These are phyloP conservation scores for Nematopogon swammerdamellus DNA, from an alignment of 2,888 invertebrate species.

Conservation along the genomic window DNA sequence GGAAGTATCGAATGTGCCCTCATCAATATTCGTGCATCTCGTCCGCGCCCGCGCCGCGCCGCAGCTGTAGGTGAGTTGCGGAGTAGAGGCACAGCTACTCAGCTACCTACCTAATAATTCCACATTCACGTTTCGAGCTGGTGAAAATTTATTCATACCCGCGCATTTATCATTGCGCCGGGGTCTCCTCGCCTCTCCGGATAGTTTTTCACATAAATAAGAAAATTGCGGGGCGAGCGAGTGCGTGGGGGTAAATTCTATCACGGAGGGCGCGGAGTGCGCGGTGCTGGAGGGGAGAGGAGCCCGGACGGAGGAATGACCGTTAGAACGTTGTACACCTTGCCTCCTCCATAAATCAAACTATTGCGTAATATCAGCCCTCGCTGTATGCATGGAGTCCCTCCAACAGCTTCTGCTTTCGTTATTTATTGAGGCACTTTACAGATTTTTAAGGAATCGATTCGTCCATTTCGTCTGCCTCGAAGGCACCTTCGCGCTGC, in stretches of 20 bases:
- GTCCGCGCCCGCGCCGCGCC: no score
- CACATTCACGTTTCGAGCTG: slow-evolving; percentile 30
- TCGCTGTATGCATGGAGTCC: slow-evolving; percentile 48
- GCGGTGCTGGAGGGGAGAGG: no score
- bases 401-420: slow-evolving; percentile 26
- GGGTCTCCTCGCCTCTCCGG: slow-evolving; percentile 17
- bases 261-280: slow-evolving; percentile 29
- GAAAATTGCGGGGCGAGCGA: slow-evolving; percentile 34
- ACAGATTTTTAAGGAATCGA: slow-evolving; percentile 34
- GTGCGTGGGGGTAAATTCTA: slow-evolving; percentile 25
- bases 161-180: slow-evolving; percentile 43
- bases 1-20: no score
- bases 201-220: slow-evolving; percentile 44
- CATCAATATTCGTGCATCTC: no score
- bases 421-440: slow-evolving; percentile 42
- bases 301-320: slow-evolving; percentile 11
- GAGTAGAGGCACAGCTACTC: no score
- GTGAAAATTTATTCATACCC: slow-evolving; percentile 50
- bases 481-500: no score
- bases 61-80: no score
- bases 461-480: background rate
- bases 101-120: slow-evolving; percentile 36
- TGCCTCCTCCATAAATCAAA: slow-evolving; percentile 52
- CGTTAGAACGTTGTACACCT: slow-evolving; percentile 46
- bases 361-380: slow-evolving; percentile 46